Base-by-base conservation (phyloP, 2,113 vertebrate genomes). In the Xenopus laevis region DNA sequence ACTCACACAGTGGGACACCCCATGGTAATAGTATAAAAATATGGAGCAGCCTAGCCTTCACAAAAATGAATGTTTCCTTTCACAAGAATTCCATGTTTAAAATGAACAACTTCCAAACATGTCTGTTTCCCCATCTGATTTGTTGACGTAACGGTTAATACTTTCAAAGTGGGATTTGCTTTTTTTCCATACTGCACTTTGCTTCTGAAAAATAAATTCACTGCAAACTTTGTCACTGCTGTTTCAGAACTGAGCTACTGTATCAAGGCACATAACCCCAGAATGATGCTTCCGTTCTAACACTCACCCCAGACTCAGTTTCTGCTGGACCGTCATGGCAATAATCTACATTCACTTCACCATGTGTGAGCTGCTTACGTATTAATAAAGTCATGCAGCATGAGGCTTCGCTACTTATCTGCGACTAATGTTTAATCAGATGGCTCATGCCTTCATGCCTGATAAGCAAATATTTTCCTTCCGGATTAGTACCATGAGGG, bases 391-490 rank as follows among this genome's bases (percentile, higher is more conserved):
- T 4, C 52, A 59, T 70, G 47, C 46, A 45, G 66, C 67, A 45
- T n/a, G 27, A 57, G 20, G 21, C 6, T 45, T 16, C 47, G 33
- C 17, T 3, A 18, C 13, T 57, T 55, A n/a, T 59, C 46, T 20
- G 13, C 3, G 10, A 27, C 55, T 15, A 53, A 53, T 72, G 21
- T 53, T 52, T 73, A 64, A 72, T 63, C 71, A 47, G 58, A 64
- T 21, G 57, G 17, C 30, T 44, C 7, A 50, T 61, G 18, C 45
- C 16, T 60, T 18, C 0, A 9, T 50, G 47, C 47, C 47, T 50
- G 3, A 55, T 12, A 17, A 23, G 40, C 46, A 68, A 75, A 68
- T 53, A 40, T 69, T 55, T 15, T 10, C 55, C 15, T 68, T 15
- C 5, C 45, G 2, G 40, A 44, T 71, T 16, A 60, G 9, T 33